Base-by-base conservation (phyloP, 2,888 invertebrate species). In the Bursaphelenchus okinawaensis region DNA sequence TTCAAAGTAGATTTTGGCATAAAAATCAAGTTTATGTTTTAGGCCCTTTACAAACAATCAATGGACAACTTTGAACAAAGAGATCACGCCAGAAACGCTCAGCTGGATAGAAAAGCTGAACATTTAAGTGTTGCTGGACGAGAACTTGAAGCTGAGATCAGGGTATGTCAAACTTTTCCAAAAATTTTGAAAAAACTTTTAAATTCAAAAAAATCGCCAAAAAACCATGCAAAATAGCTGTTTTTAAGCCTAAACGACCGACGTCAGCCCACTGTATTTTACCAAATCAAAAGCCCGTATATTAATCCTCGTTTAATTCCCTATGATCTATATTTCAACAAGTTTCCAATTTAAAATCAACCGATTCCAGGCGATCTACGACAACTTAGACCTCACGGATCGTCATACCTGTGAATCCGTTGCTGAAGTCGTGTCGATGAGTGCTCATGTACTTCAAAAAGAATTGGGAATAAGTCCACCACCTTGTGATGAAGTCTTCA, bases 351-450 rank as follows among this genome's bases (percentile, higher is more conserved):
- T n/a, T n/a, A n/a, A n/a, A 52, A 52, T n/a, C 7, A n/a, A 8
- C 54, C 7, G 20, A n/a, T 56, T 56, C 26, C 26, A 56, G 56
- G 26, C 50, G 3, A 59, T 59, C 28, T 59, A 59, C 19, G 60
- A 59, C 60, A 50, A 59, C 23, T 20, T 51, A 26, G 23, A 51
- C 52, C 31, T 59, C 16, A 23, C 60, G 19, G 60, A 59, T 40
- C 31, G 52, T 16, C 60, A 59, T 16, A 59, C 60, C 4, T 59
- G 60, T 6, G 60, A 59, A 50, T 1, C 29, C 22, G 60, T 59
- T 16, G 40, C 40, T 4, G 40, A 40, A 40, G 40, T 4, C n/a
- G 40, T 40, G 16, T 40, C n/a, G 12, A 40, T 40, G 40, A 40
- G 40, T 40, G 40, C 40, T 40, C 12, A 1, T 40, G 40, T 40